phyloP scores from a whole-genome alignment of 1,140 invertebrate species.

The Zaprionus africanus region DNA sequence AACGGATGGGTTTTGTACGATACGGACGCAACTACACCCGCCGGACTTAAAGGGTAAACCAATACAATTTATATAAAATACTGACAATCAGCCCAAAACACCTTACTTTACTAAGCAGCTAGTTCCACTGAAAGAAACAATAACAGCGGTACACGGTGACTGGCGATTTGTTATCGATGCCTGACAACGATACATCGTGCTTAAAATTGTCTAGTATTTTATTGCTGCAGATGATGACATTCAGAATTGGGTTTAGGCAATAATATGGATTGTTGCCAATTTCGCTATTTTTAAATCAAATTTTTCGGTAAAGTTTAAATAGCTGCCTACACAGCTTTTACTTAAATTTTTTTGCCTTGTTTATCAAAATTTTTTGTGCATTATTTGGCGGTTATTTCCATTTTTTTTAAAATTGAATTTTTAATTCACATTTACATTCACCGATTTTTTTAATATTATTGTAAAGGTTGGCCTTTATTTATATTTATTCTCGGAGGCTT shows the following conservation, averaged over 20 bases:
- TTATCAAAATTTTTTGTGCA: no score
- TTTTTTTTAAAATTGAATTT: no score
- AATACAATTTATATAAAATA: slow-evolving; percentile 14
- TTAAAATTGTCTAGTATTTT: not conserved
- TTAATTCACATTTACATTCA: no score
- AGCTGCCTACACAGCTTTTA: no score
- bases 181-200: not conserved
- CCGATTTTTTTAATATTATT: no score
- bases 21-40: not conserved
- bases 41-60: slow-evolving; percentile 20
- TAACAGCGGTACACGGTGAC: slow-evolving; percentile 4
- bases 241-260: not conserved
- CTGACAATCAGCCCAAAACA: slow-evolving; percentile 16
- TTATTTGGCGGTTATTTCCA: no score
- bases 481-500: no score
- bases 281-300: not conserved
- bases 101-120: slow-evolving; percentile 14
- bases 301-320: no score
- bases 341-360: no score
- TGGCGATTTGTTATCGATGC: slow-evolving; percentile 1
- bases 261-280: not conserved
- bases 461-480: no score
- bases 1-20: not conserved
- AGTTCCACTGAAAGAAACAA: not conserved
- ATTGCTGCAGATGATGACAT: not conserved